Conservation (phyloP, 2,888 invertebrate genomes). For the Melanostoma scalare region DNA sequence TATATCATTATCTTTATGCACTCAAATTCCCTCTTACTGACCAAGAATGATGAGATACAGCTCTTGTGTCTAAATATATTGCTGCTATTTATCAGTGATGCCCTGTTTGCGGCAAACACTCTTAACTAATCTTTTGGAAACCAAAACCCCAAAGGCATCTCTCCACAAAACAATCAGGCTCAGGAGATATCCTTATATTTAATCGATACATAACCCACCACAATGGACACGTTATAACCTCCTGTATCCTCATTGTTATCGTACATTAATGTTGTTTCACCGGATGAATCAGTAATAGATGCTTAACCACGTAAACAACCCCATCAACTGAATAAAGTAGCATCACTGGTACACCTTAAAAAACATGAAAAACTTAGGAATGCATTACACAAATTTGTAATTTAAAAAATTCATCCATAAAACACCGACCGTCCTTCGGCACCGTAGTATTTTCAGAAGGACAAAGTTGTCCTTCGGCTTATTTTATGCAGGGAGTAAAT, state of each 20-base stretch:
- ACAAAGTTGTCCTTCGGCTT: background rate
- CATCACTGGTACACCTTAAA: constrained; percentile 22
- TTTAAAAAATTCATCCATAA: constrained; percentile 37
- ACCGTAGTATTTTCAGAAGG: background rate
- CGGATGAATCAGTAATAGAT: constrained; percentile 39
- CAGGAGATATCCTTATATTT: background rate
- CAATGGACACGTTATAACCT: too few relatives aligned
- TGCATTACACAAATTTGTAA: constrained; percentile 54
- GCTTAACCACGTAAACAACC: constrained; percentile 1
- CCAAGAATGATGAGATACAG: constrained; percentile 10
- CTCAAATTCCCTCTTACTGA: too few relatives aligned
- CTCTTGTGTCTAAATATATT: too few relatives aligned
- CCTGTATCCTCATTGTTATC: background rate
- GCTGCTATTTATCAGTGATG: background rate
- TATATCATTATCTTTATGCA: too few relatives aligned
- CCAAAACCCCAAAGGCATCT: background rate
- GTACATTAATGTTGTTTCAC: constrained; percentile 4
- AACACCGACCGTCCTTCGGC: background rate
- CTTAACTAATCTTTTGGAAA: constrained; percentile 27
- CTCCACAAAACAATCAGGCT: background rate
- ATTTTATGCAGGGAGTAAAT: background rate
- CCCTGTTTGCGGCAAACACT: constrained; percentile 2
- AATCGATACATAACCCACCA: too few relatives aligned
- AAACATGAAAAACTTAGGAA: constrained; percentile 46
- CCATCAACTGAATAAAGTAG: background rate